Percentiles rank a stretch among this genome's conserved stretches.
Conservation (phyloP, 2,797 vertebrate species). For the Adrianichthys oophorus region DNA sequence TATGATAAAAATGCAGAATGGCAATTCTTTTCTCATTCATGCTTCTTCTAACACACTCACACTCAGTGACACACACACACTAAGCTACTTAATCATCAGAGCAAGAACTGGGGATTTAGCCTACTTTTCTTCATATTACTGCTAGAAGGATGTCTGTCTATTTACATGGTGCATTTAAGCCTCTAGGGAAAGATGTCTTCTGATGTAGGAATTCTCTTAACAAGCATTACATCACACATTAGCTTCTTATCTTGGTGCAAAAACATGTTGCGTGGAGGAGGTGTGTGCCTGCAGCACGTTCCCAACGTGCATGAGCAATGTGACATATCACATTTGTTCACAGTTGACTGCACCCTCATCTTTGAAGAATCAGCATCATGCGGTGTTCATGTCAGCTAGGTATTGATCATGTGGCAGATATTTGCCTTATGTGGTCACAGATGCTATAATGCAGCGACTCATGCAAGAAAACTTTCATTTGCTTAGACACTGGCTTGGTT, state of each 20-base stretch:
- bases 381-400: neutral
- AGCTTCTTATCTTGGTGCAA: slow-evolving; percentile 40
- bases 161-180: slow-evolving; percentile 51
- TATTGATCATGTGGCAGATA: slow-evolving; percentile 16
- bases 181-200: slow-evolving; percentile 39
- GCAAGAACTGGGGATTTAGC: slow-evolving; percentile 42
- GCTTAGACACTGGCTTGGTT: neutral
- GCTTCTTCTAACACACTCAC: slow-evolving; percentile 5
- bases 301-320: neutral
- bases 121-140: slow-evolving; percentile 41
- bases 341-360: neutral
- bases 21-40: slow-evolving; percentile 17
- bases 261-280: slow-evolving; percentile 15
- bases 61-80: neutral
- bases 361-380: neutral
- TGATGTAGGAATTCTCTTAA: slow-evolving; percentile 51
- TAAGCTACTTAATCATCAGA: slow-evolving; percentile 20
- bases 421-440: neutral
- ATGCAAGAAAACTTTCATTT: slow-evolving; percentile 11
- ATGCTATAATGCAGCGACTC: slow-evolving; percentile 1
- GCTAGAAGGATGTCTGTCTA: slow-evolving; percentile 46
- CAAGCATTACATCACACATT: slow-evolving; percentile 43
- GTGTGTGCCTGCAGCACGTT: slow-evolving; percentile 7
- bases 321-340: slow-evolving; percentile 6
- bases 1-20: slow-evolving; percentile 29